These are phyloP conservation scores for Astreopora myriophthalma DNA, from an alignment of 64 coral and sea anemone genomes.

Conservation along the genomic window DNA sequence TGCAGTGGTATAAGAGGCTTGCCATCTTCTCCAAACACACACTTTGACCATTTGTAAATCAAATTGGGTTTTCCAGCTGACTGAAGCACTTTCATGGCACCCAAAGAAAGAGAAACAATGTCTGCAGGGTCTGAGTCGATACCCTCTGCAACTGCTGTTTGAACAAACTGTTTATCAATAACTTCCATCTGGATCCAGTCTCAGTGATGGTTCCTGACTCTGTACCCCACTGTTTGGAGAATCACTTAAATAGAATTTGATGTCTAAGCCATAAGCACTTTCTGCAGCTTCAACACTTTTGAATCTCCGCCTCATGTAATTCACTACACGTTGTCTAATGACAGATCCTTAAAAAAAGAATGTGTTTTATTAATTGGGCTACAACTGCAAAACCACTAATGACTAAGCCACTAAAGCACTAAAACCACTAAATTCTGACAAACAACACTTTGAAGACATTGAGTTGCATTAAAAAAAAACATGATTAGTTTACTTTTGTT, in stretches of 20 bases:
- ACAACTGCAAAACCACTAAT: too few species aligned
- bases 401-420: background rate
- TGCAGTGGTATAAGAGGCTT: conserved; percentile 18
- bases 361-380: too few species aligned
- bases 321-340: background rate
- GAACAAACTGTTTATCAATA: conserved; percentile 6
- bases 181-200: background rate
- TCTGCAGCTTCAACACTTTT: background rate
- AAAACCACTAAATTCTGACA: background rate
- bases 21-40: conserved; percentile 12
- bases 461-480: too few species aligned
- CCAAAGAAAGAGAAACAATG: background rate
- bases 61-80: conserved; percentile 19
- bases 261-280: background rate
- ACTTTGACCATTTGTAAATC: conserved; percentile 48
- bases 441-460: too few species aligned
- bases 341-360: background rate
- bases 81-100: conserved; percentile 16
- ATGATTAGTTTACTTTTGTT: too few species aligned
- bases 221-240: background rate
- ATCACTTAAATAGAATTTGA: background rate
- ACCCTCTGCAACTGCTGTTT: background rate
- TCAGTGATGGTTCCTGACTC: background rate
- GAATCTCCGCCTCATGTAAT: background rate
- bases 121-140: background rate